Conservation (phyloP, 1,140 invertebrate genomes). For the Heliothis subflexa region DNA sequence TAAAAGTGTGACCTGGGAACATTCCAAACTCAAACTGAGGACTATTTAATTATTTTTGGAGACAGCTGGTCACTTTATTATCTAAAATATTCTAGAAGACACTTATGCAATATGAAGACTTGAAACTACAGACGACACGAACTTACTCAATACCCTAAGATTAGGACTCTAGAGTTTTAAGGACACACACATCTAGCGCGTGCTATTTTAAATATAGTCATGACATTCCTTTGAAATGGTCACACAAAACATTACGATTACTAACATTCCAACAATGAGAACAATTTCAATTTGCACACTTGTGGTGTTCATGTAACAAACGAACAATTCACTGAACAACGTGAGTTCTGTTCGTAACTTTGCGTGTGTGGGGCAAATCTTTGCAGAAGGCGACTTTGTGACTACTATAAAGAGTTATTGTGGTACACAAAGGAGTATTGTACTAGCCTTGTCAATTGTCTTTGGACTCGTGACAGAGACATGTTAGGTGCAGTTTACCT, state of each 20-base stretch:
- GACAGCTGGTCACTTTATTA: neutral
- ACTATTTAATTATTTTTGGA: neutral
- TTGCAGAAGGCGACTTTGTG: slow-evolving; percentile 76
- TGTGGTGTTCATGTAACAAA: slow-evolving; percentile 58
- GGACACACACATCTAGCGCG: neutral
- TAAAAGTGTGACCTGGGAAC: slow-evolving; percentile 10
- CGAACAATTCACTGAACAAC: slow-evolving; percentile 64
- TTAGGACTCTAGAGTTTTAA: no score
- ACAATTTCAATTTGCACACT: slow-evolving; percentile 69
- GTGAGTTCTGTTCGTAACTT: slow-evolving; percentile 47
- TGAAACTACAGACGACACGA: no score
- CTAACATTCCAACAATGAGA: slow-evolving; percentile 32
- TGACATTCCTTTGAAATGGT: slow-evolving; percentile 33
- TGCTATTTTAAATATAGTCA: slow-evolving; percentile 28
- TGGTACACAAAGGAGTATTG: slow-evolving; percentile 72
- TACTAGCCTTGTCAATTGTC: slow-evolving; percentile 71
- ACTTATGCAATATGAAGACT: no score
- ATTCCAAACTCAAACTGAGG: neutral
- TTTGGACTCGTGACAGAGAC: slow-evolving; percentile 49
- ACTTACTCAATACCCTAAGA: no score
- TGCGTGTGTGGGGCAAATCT: slow-evolving; percentile 74
- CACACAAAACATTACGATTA: slow-evolving; percentile 31
- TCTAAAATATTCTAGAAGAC: neutral
- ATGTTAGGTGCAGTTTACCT: slow-evolving; percentile 41
- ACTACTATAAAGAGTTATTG: slow-evolving; percentile 76